Base-by-base conservation (phyloP, 2,888 invertebrate genomes). In the Poecilobothrus nobilitatus region DNA sequence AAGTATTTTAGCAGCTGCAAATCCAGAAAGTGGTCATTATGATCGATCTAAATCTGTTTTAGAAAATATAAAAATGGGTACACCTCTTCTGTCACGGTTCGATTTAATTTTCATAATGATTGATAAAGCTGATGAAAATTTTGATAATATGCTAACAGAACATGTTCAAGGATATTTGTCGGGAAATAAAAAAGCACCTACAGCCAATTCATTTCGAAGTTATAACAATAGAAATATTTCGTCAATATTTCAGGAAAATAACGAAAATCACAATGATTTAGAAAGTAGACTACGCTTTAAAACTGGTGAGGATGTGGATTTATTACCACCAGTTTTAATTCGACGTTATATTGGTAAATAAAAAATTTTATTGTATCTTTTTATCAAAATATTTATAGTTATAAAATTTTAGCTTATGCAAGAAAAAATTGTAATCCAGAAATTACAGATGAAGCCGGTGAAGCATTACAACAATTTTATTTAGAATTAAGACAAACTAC, bases 61-160 rank as follows among this genome's bases (percentile, higher is more conserved):
- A 1, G 95, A 96, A 83, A 97, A 97, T 82, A 84, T 97, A 71
- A 91, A 91, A 80, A 87, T 97, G 73, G 89, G 90, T 73, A 88
- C 91, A 18, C 90, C 96, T 0, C 84, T 97, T 68, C 82, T 97
- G 20, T 95, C 95, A 2, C 86, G 97, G 79, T 97, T 97, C 81
- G 97, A 97, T 84, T 84, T 97, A 68, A 91, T 95, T 66, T 97
- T 95, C 79, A 90, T 97, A 72, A 84, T 97, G 34, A 80, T 95
- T 70, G 97, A 97, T 83, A 88, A 89, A 77, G 92, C 95, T 7
- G 88, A 94, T 79, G 89, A 90, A 61, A 73, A 76, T 22, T 71
- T 77, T 15, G 81, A 81, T 67, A 75, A 72, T 21, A 75, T 78
- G 0, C 71, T 81, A 1, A 77, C 79, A 1, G 77, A 79, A 75